Percentiles rank a stretch among this genome's conserved stretches.
Evolutionary conservation across 2,113 vertebrate genomes (phyloP).

Genomic region (Aix galericulata): DNA sequence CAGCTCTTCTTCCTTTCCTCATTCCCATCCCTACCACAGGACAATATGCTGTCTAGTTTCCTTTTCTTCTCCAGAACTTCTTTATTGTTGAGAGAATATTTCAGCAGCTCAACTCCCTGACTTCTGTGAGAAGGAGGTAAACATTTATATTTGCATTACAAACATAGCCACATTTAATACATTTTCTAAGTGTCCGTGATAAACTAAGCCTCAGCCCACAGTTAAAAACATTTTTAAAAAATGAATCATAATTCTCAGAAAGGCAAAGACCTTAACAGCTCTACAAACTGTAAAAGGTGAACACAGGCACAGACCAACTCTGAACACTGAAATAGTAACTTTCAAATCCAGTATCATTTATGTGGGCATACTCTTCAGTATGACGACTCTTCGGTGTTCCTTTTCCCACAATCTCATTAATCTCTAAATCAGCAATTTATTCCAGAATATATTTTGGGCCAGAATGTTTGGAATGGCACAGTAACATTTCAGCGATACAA

Average conservation of each 20-base stretch:
- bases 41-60: not conserved
- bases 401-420: not conserved
- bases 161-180: not conserved
- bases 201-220: not conserved
- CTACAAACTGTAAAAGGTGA: not conserved
- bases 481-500: not conserved
- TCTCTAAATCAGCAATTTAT: not conserved
- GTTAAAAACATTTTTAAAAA: not conserved
- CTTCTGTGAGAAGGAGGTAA: not conserved
- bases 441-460: not conserved
- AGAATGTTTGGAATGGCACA: not conserved
- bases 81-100: not conserved
- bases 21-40: not conserved
- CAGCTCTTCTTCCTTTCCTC: not conserved
- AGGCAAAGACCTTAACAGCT: not conserved
- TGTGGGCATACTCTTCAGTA: not conserved
- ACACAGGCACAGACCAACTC: not conserved
- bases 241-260: slow-evolving; percentile 39
- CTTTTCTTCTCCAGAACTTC: not conserved
- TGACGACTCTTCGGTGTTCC: not conserved
- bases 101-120: not conserved
- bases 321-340: not conserved
- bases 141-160: slow-evolving; percentile 9
- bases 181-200: not conserved
- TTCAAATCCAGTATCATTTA: not conserved